phyloP scores from a whole-genome alignment of 2,113 vertebrate genomes.

The Psophia crepitans region DNA sequence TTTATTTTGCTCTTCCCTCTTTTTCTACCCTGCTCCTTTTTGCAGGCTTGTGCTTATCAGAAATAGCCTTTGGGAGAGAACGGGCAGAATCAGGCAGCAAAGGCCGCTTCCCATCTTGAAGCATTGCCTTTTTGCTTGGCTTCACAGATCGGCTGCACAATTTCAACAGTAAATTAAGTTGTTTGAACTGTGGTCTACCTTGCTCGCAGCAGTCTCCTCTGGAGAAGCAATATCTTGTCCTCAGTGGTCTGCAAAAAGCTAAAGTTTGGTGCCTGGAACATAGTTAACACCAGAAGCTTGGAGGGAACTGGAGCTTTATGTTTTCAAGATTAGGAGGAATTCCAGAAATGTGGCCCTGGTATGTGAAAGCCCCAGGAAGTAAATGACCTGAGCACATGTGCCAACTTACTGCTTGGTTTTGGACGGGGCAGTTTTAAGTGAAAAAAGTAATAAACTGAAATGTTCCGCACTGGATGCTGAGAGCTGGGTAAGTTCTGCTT shows the following conservation, averaged over 20 bases:
- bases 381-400: not conserved
- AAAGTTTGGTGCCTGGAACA: not conserved
- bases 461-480: not conserved
- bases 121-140: not conserved
- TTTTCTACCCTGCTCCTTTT: not conserved
- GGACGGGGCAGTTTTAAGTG: not conserved
- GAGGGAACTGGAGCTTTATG: not conserved
- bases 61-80: not conserved
- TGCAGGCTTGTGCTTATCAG: not conserved
- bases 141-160: not conserved
- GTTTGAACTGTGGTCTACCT: not conserved
- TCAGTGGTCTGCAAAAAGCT: not conserved
- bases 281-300: not conserved
- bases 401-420: not conserved
- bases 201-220: not conserved
- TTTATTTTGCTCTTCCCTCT: not conserved
- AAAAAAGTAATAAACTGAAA: not conserved
- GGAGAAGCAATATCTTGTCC: not conserved
- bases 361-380: not conserved
- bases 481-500: not conserved
- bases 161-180: not conserved
- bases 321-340: slow-evolving; percentile 19
- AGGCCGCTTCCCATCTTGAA: not conserved
- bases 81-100: not conserved
- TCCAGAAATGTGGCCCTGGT: slow-evolving; percentile 20